Percentiles rank a stretch among this genome's conserved stretches.
phyloP scores from a whole-genome alignment of 2,888 invertebrate genomes.

The Sepioteuthis lessoniana region DNA sequence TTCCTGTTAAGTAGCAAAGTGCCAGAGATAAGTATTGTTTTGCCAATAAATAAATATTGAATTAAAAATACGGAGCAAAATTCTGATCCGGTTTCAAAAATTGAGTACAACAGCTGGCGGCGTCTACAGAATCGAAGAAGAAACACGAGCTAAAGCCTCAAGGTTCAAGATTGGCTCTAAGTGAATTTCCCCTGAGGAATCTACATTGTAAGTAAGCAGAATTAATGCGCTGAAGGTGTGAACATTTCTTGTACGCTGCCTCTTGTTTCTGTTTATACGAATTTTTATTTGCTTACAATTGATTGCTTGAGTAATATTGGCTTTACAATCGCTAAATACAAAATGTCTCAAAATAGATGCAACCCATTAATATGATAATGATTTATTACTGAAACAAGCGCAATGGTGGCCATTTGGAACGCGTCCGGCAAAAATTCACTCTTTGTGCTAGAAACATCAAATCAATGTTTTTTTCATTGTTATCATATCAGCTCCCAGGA shows the following conservation, averaged over 20 bases:
- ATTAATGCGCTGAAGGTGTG: background rate
- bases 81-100: background rate
- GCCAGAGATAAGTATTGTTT: background rate
- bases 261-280: background rate
- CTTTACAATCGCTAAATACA: no score
- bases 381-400: no score
- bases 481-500: no score
- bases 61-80: background rate
- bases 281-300: background rate
- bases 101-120: background rate
- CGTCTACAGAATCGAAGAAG: background rate
- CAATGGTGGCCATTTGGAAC: no score
- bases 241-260: background rate
- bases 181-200: background rate
- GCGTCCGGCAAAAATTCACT: no score
- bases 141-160: background rate
- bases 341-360: no score
- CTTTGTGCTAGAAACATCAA: no score
- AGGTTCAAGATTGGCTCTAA: background rate
- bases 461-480: no score
- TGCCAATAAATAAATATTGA: background rate
- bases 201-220: background rate
- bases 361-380: no score
- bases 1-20: background rate
- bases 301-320: no score